Evolutionary conservation across 2,888 invertebrate genomes (phyloP), one percentile per base, ranked within the genome.

Genomic region (Chesias legatella): DNA sequence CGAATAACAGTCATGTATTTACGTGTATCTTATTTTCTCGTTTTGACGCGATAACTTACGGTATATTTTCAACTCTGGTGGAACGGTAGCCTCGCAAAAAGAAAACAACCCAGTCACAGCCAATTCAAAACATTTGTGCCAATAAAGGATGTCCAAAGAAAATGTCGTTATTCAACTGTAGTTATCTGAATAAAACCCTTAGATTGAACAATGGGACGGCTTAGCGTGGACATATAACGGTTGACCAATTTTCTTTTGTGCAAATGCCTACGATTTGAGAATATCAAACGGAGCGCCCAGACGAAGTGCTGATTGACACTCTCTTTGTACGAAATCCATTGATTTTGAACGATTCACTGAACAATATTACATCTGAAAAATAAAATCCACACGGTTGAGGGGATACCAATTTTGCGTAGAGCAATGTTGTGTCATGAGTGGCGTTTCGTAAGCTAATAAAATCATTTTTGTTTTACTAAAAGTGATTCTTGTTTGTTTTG

Each of bases 241-340:
- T 83, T 84, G 80, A 85, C 83, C 85, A 85, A 81, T 82, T 86
- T 80, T 77, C 85, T 82, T 84, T 84, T 84, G 82, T 86, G 72
- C 67, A 63, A 74, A 78, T 75, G 73, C 72, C 73, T 79, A 76
- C 79, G 80, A 80, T 78, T 76, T 70, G 67, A 64, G 79, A 84
- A 82, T 80, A 79, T 76, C 79, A 80, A 84, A 76, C 75, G 74
- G 67, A 67, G 64, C 63, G 60, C 63, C 69, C 65, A 71, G 73
- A 65, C 67, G 63, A 58, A 62, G 66, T 60, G 55, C 69, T 80
- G 81, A 83, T 83, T 78, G 79, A 73, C 73, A 67, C 67, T 69
- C 72, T 79, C 78, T 74, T 76, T 72, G 64, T 60, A 54, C 58
- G 40, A 61, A 73, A 78, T 70, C 68, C 79, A 73, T 73, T 79